Percentiles rank a stretch among this genome's conserved stretches.
Evolutionary conservation across 2,888 invertebrate genomes (phyloP).

Genomic region (Netelia melanura): DNA sequence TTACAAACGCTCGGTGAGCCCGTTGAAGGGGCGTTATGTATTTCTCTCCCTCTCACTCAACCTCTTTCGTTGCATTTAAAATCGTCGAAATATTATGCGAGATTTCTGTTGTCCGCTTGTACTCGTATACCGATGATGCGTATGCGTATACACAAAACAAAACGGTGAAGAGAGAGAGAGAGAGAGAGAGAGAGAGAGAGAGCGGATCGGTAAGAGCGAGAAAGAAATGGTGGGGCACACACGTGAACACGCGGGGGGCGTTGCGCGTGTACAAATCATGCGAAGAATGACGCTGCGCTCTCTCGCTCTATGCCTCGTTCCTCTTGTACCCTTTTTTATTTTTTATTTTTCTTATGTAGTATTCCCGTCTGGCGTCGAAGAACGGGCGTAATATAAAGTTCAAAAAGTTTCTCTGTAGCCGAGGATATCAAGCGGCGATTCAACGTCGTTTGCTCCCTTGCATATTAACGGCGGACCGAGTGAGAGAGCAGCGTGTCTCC

Average conservation of each 20-base stretch:
- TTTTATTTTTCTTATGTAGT: slow-evolving; percentile 18
- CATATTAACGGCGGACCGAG: slow-evolving; percentile 78
- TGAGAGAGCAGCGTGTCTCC: slow-evolving; percentile 46
- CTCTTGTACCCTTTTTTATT: slow-evolving; percentile 9
- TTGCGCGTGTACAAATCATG: slow-evolving; percentile 82
- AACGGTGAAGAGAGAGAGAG: slow-evolving; percentile 46
- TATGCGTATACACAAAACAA: slow-evolving; percentile 40
- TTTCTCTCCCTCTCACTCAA: slow-evolving; percentile 27
- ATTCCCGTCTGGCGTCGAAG: slow-evolving; percentile 53
- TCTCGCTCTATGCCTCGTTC: slow-evolving; percentile 46
- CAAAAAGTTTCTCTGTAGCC: background rate
- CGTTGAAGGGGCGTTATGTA: slow-evolving; percentile 69
- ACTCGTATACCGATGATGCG: slow-evolving; percentile 28
- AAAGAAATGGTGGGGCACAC: slow-evolving; percentile 64
- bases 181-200: slow-evolving; percentile 58
- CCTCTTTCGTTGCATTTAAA: slow-evolving; percentile 69
- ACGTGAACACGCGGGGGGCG: slow-evolving; percentile 77
- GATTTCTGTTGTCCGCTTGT: slow-evolving; percentile 59
- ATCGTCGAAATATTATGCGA: slow-evolving; percentile 77
- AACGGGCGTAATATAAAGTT: slow-evolving; percentile 36
- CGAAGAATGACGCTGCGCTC: slow-evolving; percentile 80
- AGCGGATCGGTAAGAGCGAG: slow-evolving; percentile 38
- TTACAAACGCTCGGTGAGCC: slow-evolving; percentile 40
- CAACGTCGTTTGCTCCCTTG: slow-evolving; percentile 70
- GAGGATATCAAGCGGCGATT: slow-evolving; percentile 13